Percentiles rank a stretch among this genome's conserved stretches.
Evolutionary conservation across 2,797 vertebrate species (phyloP).

Genomic region (Pantherophis vulpinus): DNA sequence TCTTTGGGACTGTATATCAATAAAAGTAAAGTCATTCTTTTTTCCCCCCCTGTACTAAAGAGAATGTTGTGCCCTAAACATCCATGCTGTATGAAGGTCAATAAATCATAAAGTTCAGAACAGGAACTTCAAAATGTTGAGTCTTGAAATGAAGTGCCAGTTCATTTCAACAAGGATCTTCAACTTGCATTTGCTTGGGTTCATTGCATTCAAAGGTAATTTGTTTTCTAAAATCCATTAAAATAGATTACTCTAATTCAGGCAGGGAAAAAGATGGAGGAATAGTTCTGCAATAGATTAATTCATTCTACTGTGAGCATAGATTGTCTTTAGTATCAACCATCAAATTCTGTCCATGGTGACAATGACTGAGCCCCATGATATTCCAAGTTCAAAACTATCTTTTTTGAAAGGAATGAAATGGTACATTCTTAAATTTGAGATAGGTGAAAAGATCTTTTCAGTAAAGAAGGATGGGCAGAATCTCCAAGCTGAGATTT

Average conservation of each 20-base stretch:
- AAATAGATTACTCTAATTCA: neutral
- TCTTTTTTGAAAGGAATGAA: neutral
- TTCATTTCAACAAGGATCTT: neutral
- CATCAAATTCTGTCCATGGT: neutral
- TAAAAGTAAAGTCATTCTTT: neutral
- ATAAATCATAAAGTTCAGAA: neutral
- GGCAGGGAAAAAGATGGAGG: neutral
- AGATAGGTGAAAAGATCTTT: neutral
- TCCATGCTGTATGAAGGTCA: neutral
- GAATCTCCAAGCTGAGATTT: neutral
- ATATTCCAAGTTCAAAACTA: neutral
- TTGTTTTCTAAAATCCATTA: neutral
- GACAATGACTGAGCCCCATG: neutral
- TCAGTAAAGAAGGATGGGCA: constrained; percentile 20
- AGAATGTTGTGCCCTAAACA: neutral
- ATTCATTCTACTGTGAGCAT: neutral
- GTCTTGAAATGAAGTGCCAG: neutral
- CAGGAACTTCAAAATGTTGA: neutral
- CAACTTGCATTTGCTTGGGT: neutral
- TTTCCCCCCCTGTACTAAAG: too few species aligned
- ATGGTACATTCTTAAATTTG: neutral
- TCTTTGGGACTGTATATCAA: neutral
- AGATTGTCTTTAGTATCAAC: neutral
- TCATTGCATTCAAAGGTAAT: neutral
- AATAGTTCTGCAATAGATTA: neutral